These are phyloP conservation scores for Tokudaia muenninki DNA, from an alignment of 2,797 vertebrate species.

Conservation along the genomic window DNA sequence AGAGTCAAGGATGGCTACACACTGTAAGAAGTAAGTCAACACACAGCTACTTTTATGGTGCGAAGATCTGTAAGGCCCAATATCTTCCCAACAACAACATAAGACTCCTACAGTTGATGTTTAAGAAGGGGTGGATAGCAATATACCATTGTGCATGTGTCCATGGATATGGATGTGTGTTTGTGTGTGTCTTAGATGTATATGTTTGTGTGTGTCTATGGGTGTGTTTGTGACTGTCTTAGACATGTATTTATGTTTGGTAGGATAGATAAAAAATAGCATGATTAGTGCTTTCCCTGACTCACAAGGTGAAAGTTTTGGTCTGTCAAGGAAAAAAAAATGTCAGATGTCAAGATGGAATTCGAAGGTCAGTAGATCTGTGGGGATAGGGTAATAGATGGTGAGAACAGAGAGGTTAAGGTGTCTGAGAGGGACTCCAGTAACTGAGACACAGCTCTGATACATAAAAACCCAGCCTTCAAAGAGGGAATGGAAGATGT, in stretches of 20 bases:
- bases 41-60: not conserved
- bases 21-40: not conserved
- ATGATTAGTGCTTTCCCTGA: not conserved
- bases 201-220: not conserved
- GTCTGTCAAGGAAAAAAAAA: not conserved
- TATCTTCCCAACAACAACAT: not conserved
- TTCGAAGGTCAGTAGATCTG: not conserved
- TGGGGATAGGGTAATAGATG: not conserved
- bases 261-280: not conserved
- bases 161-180: not conserved
- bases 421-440: not conserved
- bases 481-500: not conserved
- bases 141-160: not conserved
- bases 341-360: constrained; percentile 8
- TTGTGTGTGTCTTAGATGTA: not conserved
- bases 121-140: not conserved
- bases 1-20: not conserved
- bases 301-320: not conserved
- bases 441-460: not conserved
- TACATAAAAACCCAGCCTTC: not conserved
- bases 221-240: not conserved
- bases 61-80: not conserved
- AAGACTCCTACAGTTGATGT: not conserved
- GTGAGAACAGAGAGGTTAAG: not conserved
- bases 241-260: not conserved